Evolutionary conservation across 2,797 vertebrate genomes (phyloP), one percentile per base, ranked within the genome.

Genomic region (Enteromius afrohamiltoni): DNA sequence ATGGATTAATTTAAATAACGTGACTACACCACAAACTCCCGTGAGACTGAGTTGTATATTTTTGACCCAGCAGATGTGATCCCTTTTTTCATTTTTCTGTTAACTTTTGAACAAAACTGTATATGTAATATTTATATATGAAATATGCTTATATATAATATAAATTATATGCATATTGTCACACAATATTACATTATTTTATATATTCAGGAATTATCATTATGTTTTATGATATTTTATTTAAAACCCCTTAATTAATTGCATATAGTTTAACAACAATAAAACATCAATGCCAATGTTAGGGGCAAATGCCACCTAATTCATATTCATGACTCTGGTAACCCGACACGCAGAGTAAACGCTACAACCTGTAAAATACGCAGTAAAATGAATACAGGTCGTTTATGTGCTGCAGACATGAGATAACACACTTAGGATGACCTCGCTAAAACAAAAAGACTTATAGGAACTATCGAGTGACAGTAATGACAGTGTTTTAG

Each of bases 371-470:
- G 29, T 51, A 79, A 79, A 51, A 68, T 51, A 34, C 4, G 4
- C 45, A 40, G 31, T 6, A 10, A 37, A 26, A 65, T 31, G 2
- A 58, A 79, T 4, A 34, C 16, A 70, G 31, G 2, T 51, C 0
- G 1, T 11, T 23, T 49, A 23, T 11, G 8, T 14, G 34, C 34
- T 26, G 47, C 34, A 68, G 37, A 79, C 21, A 2, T 26, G 6
- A 42, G 49, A 70, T 53, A 69, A 70, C 21, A 69, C n/a, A 80
- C 21, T 13, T 58, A 51, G 64, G 64, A 37, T 68, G 34, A 69
- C 49, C 47, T 37, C n/a, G n/a, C 34, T 69, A 26, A 55, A 79
- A 55, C 47, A 68, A 55, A 69, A 55, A 80, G 4, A 80, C 78
- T 19, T 21, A 79, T 67, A 79, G 29, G 60, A 68, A 68, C 47